Evolutionary conservation across 2,888 invertebrate species (phyloP), one percentile per base, ranked within the genome.

Genomic region (Synergus gifuensis): DNA sequence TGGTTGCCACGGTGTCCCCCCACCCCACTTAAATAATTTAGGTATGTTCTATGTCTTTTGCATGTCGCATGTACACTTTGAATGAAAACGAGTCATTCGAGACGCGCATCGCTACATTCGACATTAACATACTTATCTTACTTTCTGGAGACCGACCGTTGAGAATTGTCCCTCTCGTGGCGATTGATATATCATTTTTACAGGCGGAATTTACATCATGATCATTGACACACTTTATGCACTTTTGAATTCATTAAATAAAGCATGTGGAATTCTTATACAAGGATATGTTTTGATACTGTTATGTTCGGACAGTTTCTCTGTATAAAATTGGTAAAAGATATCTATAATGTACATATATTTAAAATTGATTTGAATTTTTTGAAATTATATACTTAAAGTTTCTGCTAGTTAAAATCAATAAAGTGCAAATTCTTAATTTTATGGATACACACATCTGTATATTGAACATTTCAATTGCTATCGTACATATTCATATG

Each of bases 41-140:
- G 40, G 36, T 36, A 16, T 69, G 22, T 46, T 22, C 44, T 14
- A 22, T 69, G 54, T 54, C 49, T 44, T 44, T 22, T 67, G 18
- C 14, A 62, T 22, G 11, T 44, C 18, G 22, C 22, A 67, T 67
- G 73, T 49, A 60, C 49, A 42, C 58, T 42, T 76, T 28, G 73
- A 63, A 76, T 77, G 80, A 82, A 80, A 83, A 76, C 69, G 78
- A 82, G 80, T 79, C 67, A 83, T 76, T 82, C 81, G 78, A 81
- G 83, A 66, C 81, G 79, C 64, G 73, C 42, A 58, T 76, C 58
- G 76, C 36, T 54, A 73, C 78, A 76, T 81, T 76, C 60, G 84
- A 85, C 84, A 78, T 84, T 84, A 86, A 86, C 85, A 86, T 67
- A 66, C 66, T 66, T 44, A 67, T 83, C 83, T 81, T 83, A 82